These are phyloP conservation scores for Hartigia nigra DNA, from an alignment of 2,888 invertebrate genomes.

Conservation along the genomic window DNA sequence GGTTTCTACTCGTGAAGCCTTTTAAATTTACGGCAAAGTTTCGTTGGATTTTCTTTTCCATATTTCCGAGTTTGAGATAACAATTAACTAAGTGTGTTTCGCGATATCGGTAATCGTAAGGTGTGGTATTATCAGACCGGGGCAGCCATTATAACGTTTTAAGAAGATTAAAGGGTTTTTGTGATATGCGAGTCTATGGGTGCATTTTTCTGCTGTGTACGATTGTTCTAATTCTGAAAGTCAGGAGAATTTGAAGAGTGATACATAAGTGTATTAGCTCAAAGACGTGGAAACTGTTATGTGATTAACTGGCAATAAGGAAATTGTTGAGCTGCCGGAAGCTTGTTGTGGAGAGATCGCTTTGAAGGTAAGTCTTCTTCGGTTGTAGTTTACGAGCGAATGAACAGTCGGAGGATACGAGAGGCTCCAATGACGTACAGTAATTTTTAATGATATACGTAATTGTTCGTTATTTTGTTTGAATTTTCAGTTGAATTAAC, in stretches of 20 bases:
- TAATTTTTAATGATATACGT: neutral
- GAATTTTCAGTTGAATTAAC: neutral
- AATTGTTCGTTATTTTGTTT: neutral
- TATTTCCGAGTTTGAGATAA: neutral
- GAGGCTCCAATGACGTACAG: neutral
- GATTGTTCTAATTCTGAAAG: neutral
- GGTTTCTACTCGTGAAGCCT: neutral
- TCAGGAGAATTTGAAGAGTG: neutral
- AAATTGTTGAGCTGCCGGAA: neutral
- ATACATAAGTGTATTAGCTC: neutral
- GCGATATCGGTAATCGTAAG: neutral
- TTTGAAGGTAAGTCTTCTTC: neutral
- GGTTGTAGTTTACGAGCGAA: neutral
- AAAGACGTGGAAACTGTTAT: neutral
- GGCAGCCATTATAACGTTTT: neutral
- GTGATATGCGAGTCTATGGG: neutral
- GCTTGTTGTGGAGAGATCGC: neutral
- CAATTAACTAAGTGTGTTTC: neutral
- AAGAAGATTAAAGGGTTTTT: neutral
- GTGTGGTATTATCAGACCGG: neutral
- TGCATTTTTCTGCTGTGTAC: neutral
- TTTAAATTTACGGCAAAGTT: neutral
- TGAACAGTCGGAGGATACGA: neutral
- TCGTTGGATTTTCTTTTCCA: neutral
- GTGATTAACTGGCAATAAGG: neutral